phyloP scores from a whole-genome alignment of 1,140 invertebrate genomes.

The Drosophila pallidifrons region DNA sequence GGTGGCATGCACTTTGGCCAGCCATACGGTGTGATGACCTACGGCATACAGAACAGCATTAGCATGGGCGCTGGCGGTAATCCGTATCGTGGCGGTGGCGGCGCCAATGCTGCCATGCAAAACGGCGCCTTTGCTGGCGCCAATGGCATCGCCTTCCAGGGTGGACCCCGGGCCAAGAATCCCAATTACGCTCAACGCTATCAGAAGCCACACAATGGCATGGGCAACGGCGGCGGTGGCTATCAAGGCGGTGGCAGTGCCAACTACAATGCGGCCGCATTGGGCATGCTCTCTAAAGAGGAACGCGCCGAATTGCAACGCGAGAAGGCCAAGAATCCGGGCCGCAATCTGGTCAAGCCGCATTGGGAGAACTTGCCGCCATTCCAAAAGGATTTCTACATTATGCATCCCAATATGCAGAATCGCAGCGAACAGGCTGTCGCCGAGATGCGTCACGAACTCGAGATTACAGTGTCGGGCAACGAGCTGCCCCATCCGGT shows the following conservation, averaged over 20 bases:
- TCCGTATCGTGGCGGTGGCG: conserved; percentile 56
- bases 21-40: conserved; percentile 71
- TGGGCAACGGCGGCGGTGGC: conserved; percentile 56
- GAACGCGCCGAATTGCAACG: conserved; percentile 87
- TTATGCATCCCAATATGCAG: conserved; percentile 91
- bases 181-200: conserved; percentile 76
- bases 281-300: conserved; percentile 80
- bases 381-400: conserved; percentile 97
- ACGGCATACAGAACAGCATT: conserved; percentile 70
- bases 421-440: conserved; percentile 91
- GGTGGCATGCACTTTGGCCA: conserved; percentile 69
- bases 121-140: conserved; percentile 62
- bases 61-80: conserved; percentile 62
- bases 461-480: conserved; percentile 95
- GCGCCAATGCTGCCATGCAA: conserved; percentile 61
- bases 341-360: conserved; percentile 92
- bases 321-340: conserved; percentile 89
- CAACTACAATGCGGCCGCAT: conserved; percentile 72
- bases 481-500: conserved; percentile 93
- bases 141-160: conserved; percentile 61
- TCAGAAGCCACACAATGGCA: conserved; percentile 73
- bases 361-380: conserved; percentile 94
- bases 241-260: conserved; percentile 62
- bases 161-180: conserved; percentile 73
- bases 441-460: conserved; percentile 89